Percentiles rank a stretch among this genome's conserved stretches.
Evolutionary conservation across 2,797 vertebrate species (phyloP).

Genomic region (Uromys caudimaculatus): DNA sequence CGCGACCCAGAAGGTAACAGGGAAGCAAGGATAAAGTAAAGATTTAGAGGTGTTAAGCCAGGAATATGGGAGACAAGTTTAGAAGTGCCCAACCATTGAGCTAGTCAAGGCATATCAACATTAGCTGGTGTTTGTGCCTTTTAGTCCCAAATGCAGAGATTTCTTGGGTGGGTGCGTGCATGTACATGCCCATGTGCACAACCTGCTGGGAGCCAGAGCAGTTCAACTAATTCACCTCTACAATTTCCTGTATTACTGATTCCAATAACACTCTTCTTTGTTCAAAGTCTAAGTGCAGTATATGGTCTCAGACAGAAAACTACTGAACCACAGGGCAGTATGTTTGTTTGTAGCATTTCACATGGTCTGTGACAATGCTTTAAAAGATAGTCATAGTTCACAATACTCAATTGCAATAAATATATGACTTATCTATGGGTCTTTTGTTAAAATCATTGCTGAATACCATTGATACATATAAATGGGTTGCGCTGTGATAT

Average conservation of each 20-base stretch:
- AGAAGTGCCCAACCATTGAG: neutral
- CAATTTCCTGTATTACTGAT: slow-evolving; percentile 53
- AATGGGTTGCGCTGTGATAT: neutral
- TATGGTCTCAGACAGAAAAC: slow-evolving; percentile 65
- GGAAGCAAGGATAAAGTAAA: neutral
- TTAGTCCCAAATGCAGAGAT: neutral
- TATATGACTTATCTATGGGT: neutral
- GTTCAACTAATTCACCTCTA: neutral
- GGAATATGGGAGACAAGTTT: neutral
- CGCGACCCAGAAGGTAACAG: neutral
- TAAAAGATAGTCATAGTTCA: slow-evolving; percentile 29
- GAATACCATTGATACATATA: neutral
- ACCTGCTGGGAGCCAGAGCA: neutral
- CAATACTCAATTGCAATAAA: neutral
- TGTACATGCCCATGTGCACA: no score
- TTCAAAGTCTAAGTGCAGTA: slow-evolving; percentile 48
- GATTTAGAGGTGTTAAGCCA: neutral
- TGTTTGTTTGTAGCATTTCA: neutral
- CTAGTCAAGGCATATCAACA: neutral
- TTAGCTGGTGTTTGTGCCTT: neutral
- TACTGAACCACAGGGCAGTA: slow-evolving; percentile 26
- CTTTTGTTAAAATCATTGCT: neutral
- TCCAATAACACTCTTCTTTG: slow-evolving; percentile 66
- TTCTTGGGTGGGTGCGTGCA: neutral
- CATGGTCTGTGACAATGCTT: slow-evolving; percentile 40